Conservation (phyloP, 2,888 invertebrate genomes). For the Mimas tiliae region DNA sequence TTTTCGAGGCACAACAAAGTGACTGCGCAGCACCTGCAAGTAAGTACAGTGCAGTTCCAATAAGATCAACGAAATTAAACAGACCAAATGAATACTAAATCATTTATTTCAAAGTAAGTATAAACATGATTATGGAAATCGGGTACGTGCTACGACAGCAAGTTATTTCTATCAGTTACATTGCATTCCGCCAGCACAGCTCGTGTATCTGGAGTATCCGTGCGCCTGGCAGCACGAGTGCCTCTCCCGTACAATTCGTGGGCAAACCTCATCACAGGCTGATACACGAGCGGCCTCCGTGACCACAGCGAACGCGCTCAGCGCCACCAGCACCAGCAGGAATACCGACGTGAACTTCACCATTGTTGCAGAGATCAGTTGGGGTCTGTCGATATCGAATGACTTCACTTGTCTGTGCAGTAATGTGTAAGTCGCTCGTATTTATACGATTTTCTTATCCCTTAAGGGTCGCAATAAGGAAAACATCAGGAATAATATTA, state of each 20-base stretch:
- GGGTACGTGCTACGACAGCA: not conserved
- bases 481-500: not conserved
- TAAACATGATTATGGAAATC: not conserved
- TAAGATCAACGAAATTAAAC: not conserved
- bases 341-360: not conserved
- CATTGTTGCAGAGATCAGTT: not conserved
- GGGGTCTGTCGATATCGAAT: not conserved
- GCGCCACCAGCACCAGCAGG: not conserved
- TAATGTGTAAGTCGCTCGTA: not conserved
- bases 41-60: no score
- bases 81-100: not conserved
- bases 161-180: not conserved
- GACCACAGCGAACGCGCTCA: constrained; percentile 1
- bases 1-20: no score
- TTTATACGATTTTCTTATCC: not conserved
- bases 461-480: not conserved
- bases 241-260: not conserved
- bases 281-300: not conserved
- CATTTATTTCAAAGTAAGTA: not conserved
- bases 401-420: not conserved
- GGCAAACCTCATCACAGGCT: not conserved
- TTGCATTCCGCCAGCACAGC: not conserved
- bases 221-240: constrained; percentile 1
- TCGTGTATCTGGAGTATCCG: not conserved
- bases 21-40: no score